Conservation (phyloP, 30 jellyfish, hydroid and myxozoan species). For the Turritopsis rubra region DNA sequence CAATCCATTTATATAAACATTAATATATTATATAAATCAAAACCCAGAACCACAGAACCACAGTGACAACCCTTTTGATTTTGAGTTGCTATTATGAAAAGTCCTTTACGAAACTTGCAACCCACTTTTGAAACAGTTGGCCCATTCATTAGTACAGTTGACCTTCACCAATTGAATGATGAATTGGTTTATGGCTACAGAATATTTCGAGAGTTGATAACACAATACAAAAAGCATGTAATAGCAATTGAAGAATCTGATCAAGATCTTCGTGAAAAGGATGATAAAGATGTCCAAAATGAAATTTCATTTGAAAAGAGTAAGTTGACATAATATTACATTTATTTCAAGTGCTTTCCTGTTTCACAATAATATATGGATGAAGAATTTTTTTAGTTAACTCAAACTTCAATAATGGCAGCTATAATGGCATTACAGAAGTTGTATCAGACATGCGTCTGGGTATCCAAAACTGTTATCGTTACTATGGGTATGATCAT, state of each 20-base stretch:
- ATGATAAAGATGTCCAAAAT: neutral
- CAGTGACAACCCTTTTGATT: too few species aligned
- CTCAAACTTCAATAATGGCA: slow-evolving; percentile 47
- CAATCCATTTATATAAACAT: too few species aligned
- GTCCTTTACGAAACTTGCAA: slow-evolving; percentile 10
- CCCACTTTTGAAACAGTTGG: neutral
- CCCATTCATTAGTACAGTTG: slow-evolving; percentile 1
- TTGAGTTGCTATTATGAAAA: neutral
- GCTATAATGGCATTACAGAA: slow-evolving; percentile 59
- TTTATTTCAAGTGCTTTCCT: neutral
- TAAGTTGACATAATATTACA: neutral
- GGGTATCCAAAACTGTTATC: slow-evolving; percentile 62
- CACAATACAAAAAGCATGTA: slow-evolving; percentile 45
- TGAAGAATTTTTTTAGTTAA: slow-evolving; percentile 37
- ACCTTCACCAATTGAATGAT: slow-evolving; percentile 10
- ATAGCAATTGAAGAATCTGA: neutral
- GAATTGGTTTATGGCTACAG: slow-evolving; percentile 76
- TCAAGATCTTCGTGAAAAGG: neutral
- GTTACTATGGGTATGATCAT: slow-evolving; percentile 46
- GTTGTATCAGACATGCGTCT: slow-evolving; percentile 72
- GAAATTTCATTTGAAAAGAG: slow-evolving; percentile 4
- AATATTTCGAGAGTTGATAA: slow-evolving; percentile 56
- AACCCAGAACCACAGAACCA: too few species aligned
- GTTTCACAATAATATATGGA: neutral
- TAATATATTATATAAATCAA: too few species aligned